Conservation (phyloP, 1,140 invertebrate species). For the Lepidotrigona ventralis region DNA sequence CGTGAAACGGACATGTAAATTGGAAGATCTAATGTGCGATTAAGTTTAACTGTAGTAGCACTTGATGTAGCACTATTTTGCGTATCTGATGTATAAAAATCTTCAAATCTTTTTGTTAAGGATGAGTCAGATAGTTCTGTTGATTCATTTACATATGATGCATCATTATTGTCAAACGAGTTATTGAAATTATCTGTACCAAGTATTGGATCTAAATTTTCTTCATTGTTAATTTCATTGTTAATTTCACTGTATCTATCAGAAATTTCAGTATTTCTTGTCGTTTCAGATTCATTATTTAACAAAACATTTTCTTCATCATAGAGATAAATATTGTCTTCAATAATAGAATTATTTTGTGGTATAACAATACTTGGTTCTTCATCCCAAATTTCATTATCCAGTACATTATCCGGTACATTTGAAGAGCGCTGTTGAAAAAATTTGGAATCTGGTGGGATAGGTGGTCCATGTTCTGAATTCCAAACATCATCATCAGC, state of each 20-base stretch:
- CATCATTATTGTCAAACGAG: background rate
- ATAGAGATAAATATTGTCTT: conserved; percentile 45
- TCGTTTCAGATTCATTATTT: background rate
- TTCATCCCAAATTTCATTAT: conserved; percentile 66
- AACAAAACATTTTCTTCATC: conserved; percentile 29
- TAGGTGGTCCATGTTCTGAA: conserved; percentile 27
- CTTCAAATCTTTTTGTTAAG: background rate
- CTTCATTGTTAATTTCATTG: background rate
- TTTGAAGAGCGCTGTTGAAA: background rate
- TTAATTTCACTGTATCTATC: background rate
- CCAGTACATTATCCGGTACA: conserved; percentile 8
- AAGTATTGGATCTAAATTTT: background rate
- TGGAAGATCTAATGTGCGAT: conserved; percentile 14
- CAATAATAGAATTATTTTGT: conserved; percentile 11
- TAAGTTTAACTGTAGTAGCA: background rate
- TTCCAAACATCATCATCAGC: conserved; percentile 36
- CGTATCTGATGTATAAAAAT: too few species aligned
- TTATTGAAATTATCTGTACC: background rate
- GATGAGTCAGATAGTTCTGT: background rate
- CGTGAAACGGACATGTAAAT: conserved; percentile 11
- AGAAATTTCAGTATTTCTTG: background rate
- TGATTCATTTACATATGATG: background rate
- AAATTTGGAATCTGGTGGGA: background rate
- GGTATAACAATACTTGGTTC: conserved; percentile 50
- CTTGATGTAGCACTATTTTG: background rate